Base-by-base conservation (phyloP, 1,140 invertebrate genomes). In the Drosophila teissieri region DNA sequence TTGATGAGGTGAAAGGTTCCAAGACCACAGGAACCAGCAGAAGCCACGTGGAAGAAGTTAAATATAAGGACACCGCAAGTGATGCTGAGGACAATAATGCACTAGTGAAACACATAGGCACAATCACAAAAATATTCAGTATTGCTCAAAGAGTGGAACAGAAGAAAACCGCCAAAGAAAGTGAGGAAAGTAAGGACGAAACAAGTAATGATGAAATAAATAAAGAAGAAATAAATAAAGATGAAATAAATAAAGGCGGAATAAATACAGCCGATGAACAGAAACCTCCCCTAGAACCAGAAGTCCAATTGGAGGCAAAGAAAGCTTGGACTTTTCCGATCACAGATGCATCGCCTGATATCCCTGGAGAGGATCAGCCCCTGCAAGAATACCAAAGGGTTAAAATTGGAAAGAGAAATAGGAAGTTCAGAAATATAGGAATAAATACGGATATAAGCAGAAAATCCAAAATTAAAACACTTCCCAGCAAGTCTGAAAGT, bases 1-100 rank as follows among this genome's bases (percentile, higher is more conserved):
- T 76, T 10, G 54, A 46, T n/a, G 73, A 67, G 24, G 40, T 76
- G 4, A 65, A 31, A 10, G 72, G 73, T 27, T 31, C 40, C 22
- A 45, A 54, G n/a, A 39, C 34, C 8, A 76, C 73, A 14, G 73
- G 73, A 10, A 48, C 54, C n/a, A n/a, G 34, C 3, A n/a, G 7
- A 15, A 19, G 1, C 0, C 62, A 37, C 14, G 15, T 31, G 4
- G 60, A 67, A 1, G 34, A 65, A 22, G 7, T 4, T 2, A 49
- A 51, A 11, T 34, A 14, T 6, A 15, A 11, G 0, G 24, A 17
- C 5, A 5, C 2, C 1, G 51, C 34, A 27, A 12, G 14, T 7
- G 22, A 64, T 31, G 34, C 10, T 19, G 34, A 65, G 22, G 0
- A 2, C 4, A 11, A 10, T 6, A 11, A 10, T 4, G 14, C 6